Conservation (phyloP, 2,888 invertebrate species). For the Drosophila neonasuta region DNA sequence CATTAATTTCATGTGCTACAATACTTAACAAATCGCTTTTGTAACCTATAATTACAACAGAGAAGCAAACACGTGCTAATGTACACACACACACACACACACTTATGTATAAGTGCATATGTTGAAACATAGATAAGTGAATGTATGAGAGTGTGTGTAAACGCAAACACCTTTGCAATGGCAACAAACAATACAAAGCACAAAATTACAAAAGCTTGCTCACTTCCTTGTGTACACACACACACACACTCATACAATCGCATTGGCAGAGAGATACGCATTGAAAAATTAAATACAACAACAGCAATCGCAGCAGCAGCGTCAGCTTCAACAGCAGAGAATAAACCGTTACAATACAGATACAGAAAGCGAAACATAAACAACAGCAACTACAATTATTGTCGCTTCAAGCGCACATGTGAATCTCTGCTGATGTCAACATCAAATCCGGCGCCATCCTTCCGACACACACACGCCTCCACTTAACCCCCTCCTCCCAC, state of each 20-base stretch:
- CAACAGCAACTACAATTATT: conserved; percentile 48
- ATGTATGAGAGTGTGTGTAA: conserved; percentile 34
- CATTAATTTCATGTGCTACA: conserved; percentile 63
- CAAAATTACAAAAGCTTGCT: conserved; percentile 54
- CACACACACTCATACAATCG: conserved; percentile 6
- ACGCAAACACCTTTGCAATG: conserved; percentile 48
- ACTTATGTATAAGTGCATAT: conserved; percentile 10
- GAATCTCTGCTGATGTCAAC: conserved; percentile 45
- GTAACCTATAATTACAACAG: conserved; percentile 69
- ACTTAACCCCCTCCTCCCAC: background rate
- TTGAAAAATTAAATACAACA: conserved; percentile 29
- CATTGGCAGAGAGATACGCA: conserved; percentile 18
- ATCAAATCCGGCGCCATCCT: conserved; percentile 53
- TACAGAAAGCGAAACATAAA: conserved; percentile 48
- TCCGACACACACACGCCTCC: conserved; percentile 24
- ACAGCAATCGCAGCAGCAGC: conserved; percentile 9
- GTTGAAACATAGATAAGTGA: conserved; percentile 21
- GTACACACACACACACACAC: conserved; percentile 15
- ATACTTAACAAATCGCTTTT: conserved; percentile 60
- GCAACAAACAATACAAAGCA: conserved; percentile 50
- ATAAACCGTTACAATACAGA: conserved; percentile 53
- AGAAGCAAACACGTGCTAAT: conserved; percentile 44
- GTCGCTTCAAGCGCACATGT: conserved; percentile 46
- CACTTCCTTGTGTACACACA: conserved; percentile 60
- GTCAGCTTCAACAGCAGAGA: conserved; percentile 12